These are phyloP conservation scores for Megaustenia siamemsis DNA, from an alignment of 2,888 invertebrate species.

Conservation along the genomic window DNA sequence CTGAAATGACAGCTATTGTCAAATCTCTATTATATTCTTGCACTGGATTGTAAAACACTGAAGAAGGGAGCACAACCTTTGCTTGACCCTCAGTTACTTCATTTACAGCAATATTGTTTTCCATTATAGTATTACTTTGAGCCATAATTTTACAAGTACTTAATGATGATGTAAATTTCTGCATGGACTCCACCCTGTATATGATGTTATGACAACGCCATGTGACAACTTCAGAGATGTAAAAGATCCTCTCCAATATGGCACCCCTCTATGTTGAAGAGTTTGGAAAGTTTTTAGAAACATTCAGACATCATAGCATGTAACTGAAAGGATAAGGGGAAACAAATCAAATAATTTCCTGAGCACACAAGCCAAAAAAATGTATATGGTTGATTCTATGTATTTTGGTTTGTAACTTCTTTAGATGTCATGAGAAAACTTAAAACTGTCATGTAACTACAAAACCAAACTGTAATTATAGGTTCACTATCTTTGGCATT, in stretches of 20 bases:
- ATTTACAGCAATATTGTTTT: conserved; percentile 26
- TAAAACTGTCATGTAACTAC: no score
- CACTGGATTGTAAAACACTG: conserved; percentile 97
- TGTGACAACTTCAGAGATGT: not conserved
- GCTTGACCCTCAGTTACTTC: conserved; percentile 56
- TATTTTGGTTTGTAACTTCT: no score
- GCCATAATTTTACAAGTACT: not conserved
- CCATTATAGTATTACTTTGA: not conserved
- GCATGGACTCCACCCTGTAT: not conserved
- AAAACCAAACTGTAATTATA: no score
- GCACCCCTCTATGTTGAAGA: not conserved
- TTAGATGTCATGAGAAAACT: no score
- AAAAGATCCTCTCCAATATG: not conserved
- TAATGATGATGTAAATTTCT: not conserved
- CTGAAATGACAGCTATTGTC: conserved; percentile 80
- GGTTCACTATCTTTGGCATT: no score
- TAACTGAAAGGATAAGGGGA: not conserved
- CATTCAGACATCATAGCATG: not conserved
- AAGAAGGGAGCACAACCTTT: conserved; percentile 52
- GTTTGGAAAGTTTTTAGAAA: not conserved
- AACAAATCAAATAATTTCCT: not conserved
- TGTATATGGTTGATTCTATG: no score
- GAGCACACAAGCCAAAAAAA: not conserved
- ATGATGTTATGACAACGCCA: not conserved
- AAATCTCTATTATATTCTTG: conserved; percentile 97